Evolutionary conservation across 2,113 vertebrate genomes (phyloP), one percentile per base, ranked within the genome.

Genomic region (Pedetes capensis): DNA sequence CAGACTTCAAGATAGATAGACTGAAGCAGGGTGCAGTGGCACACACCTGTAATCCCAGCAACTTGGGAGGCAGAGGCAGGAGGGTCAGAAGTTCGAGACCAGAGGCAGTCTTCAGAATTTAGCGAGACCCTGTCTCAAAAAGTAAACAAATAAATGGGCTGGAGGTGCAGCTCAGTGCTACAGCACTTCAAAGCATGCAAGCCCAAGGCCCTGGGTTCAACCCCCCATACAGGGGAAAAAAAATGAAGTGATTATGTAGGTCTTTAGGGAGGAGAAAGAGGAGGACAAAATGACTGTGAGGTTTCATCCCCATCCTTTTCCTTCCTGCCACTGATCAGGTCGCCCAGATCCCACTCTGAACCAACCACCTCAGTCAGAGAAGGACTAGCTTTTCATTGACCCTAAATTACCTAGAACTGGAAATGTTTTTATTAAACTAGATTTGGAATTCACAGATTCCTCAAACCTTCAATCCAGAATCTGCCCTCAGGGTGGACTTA

Each of bases 351-450:
- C 68, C 42, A 29, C 44, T 90, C 61, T 55, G 44, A 76, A 66
- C 10, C 57, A 25, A 47, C 53, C 32, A 44, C 49, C 64, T 87
- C 22, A 72, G 49, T 51, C 34, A 63, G n/a, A 90, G 55, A 74
- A 25, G 44, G 49, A 39, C 29, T 89, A 32, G 12, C 27, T 91
- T 90, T 83, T 61, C 72, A 85, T 8, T 42, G 71, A 75, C 23
- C 57, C 39, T 7, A 3, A 63, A 61, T 63, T 86, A 32, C 69
- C 91, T 86, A 80, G 47, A 89, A 72, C 29, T 85, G 72, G 42
- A 94, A 83, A 86, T 49, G n/a, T 63, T 75, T 92, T 82, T 74
- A 57, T 74, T 69, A 95, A 94, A 95, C 74, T 66, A 37, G 74
- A 86, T 86, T 78, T 94, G 32, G 27, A 92, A 61, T 23, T 93